phyloP scores from a whole-genome alignment of 2,797 vertebrate genomes.

The Hippopotamyrus pictus region DNA sequence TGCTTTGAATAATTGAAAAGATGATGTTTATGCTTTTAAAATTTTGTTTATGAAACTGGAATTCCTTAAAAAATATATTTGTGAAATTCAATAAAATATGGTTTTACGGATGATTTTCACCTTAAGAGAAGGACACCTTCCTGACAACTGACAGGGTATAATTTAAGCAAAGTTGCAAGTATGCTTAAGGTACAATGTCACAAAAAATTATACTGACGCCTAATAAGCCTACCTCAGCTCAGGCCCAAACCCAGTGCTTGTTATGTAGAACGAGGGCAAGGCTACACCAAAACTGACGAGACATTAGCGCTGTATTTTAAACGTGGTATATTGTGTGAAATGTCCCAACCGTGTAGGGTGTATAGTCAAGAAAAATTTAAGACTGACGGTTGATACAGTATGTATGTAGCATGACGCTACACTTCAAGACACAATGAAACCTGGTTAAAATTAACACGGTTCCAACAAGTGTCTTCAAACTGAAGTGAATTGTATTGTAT shows the following conservation, averaged over 20 bases:
- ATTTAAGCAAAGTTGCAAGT: background rate
- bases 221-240: background rate
- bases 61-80: background rate
- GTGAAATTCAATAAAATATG: background rate
- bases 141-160: background rate
- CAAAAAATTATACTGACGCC: background rate
- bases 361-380: background rate
- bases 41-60: background rate
- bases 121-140: background rate
- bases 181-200: background rate
- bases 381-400: background rate
- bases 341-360: background rate
- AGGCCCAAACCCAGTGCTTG: background rate
- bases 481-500: background rate
- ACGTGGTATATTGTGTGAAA: background rate
- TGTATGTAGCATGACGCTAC: background rate
- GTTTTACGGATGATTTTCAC: background rate
- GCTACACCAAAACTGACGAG: background rate
- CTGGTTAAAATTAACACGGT: background rate
- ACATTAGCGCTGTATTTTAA: background rate
- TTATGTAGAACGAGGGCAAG: background rate
- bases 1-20: background rate
- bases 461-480: background rate
- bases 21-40: background rate
- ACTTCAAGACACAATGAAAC: background rate